Percentiles rank a stretch among this genome's conserved stretches.
phyloP scores from a whole-genome alignment of 2,797 vertebrate genomes.

The Accipiter superciliosus region DNA sequence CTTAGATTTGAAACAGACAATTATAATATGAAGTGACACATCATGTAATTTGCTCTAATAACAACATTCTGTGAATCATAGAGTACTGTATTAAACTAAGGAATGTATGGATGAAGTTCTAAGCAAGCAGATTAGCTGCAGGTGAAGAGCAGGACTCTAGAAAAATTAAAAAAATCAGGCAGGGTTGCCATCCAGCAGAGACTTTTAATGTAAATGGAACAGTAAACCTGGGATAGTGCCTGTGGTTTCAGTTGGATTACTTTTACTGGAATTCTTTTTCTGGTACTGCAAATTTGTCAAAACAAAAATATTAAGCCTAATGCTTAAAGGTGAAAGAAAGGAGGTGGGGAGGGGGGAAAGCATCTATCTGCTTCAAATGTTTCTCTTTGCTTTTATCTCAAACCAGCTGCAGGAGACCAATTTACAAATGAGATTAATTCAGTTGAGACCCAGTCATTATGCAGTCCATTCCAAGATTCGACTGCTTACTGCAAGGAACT shows the following conservation, averaged over 20 bases:
- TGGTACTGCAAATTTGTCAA: not conserved
- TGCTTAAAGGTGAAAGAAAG: not conserved
- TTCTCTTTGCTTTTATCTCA: not conserved
- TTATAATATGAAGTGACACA: not conserved
- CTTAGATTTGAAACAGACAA: not conserved
- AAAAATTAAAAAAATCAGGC: not conserved
- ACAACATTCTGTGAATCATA: not conserved
- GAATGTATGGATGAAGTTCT: not conserved
- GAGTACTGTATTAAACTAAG: not conserved
- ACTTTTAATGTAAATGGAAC: not conserved
- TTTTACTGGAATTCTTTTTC: not conserved
- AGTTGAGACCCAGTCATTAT: not conserved
- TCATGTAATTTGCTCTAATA: not conserved
- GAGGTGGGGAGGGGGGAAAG: rapidly evolving
- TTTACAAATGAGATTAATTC: not conserved
- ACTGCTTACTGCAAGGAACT: not conserved
- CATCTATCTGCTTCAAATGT: not conserved
- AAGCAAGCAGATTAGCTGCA: not conserved
- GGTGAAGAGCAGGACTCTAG: not conserved
- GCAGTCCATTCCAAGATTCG: not conserved
- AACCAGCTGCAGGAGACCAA: not conserved
- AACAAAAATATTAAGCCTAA: not conserved
- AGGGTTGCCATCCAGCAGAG: not conserved
- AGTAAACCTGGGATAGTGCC: not conserved
- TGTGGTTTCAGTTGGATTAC: not conserved